Base-by-base conservation (phyloP, 2,113 vertebrate species). In the Phainopepla nitens region DNA sequence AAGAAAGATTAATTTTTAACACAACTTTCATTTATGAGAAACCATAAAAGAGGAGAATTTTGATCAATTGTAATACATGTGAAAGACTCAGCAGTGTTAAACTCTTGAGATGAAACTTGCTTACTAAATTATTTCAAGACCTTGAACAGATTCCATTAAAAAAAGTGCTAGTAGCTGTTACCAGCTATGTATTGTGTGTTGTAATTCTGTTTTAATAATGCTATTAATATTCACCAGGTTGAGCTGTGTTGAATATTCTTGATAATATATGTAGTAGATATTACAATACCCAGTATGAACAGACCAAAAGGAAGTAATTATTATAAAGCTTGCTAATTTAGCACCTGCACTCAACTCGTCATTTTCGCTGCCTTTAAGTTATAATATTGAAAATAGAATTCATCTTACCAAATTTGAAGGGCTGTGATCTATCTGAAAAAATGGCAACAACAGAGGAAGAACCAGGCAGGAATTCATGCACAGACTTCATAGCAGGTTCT, bases 171-270 rank as follows among this genome's bases (percentile, higher is more conserved):
- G 22, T 69, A 81, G 17, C 41, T 95, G 76, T 90, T 95, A 68
- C 12, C 36, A 69, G 14, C 39, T 71, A 41, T 36, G 25, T 49
- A 68, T 49, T 8, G 4, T 61, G 47, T 62, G 72, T 64, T 66
- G 31, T 66, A 92, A 85, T 91, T 79, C 31, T 61, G 23, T 87
- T 94, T 94, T 91, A 93, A 95, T 91, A 87, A 68, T 28, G 51
- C 9, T 94, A 84, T 93, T 89, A 92, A 87, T 94, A 93, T 96
- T 89, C 73, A 89, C 20, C 49, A 81, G 84, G n/a, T 50, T 91
- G 70, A 93, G 15, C 19, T 1, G 2, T 3, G 4, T 23, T 69
- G 36, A 89, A 15, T 54, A 21, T 60, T 24, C 58, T 87, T 89
- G 49, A 50, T 93, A 81, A 79, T 78, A 60, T 19, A 77, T 82